Conservation (phyloP, 2,113 vertebrate species). For the Leptosomus discolor region DNA sequence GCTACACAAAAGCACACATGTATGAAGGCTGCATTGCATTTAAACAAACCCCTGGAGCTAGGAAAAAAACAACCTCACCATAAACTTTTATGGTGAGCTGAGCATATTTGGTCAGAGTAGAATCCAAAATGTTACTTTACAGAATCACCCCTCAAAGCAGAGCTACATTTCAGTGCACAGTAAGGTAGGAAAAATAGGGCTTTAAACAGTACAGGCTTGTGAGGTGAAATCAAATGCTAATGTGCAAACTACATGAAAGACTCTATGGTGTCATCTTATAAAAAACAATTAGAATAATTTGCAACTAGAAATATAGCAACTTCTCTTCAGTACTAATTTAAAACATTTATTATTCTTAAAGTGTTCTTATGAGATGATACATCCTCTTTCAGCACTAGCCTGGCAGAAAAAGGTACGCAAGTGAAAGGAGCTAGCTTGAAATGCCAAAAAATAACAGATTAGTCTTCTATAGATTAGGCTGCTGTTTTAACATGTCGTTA, state of each 20-base stretch:
- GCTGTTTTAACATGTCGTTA: slow-evolving; percentile 36
- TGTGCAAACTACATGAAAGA: not conserved
- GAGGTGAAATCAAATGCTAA: not conserved
- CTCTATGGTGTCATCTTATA: not conserved
- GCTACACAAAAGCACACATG: fast-evolving
- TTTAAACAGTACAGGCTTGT: not conserved
- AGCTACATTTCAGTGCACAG: not conserved
- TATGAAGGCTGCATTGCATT: not conserved
- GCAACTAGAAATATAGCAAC: not conserved
- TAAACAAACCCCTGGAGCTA: not conserved
- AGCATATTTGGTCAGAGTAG: not conserved
- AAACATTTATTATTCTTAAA: not conserved
- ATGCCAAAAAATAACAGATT: slow-evolving; percentile 37
- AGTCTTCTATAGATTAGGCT: not conserved
- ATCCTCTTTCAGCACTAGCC: not conserved
- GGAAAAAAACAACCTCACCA: not conserved
- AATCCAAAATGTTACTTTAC: not conserved
- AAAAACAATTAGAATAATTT: not conserved
- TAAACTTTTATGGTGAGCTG: not conserved
- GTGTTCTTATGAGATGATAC: not conserved
- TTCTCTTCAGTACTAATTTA: not conserved
- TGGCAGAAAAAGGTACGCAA: not conserved
- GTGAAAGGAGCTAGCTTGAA: not conserved
- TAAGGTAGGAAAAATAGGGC: not conserved
- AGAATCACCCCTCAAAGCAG: not conserved